These are phyloP conservation scores for Teleogryllus oceanicus DNA, from an alignment of 2,888 invertebrate genomes.

Conservation along the genomic window DNA sequence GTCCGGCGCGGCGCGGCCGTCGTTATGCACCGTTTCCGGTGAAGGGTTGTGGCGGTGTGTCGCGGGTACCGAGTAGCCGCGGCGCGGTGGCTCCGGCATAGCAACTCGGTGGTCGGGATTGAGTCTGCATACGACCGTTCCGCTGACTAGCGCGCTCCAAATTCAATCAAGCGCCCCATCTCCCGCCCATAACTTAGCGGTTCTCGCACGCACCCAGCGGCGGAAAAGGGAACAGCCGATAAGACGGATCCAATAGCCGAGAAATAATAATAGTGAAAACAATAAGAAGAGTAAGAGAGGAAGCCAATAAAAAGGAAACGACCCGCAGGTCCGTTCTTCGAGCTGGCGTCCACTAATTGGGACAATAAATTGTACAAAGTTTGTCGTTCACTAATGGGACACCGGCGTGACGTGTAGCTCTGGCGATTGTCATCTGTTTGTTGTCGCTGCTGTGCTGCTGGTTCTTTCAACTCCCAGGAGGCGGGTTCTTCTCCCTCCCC, in stretches of 20 bases:
- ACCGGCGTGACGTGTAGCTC: conserved; percentile 32
- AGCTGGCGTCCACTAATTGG: conserved; percentile 48
- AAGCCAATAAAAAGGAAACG: background rate
- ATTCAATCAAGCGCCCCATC: too few species aligned
- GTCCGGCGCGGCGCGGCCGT: background rate
- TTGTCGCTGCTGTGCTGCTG: background rate
- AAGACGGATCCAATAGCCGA: background rate
- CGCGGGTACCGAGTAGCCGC: too few species aligned
- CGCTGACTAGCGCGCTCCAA: too few species aligned
- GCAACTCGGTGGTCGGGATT: too few species aligned
- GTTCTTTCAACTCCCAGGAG: background rate
- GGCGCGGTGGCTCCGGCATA: too few species aligned
- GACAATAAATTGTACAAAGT: conserved; percentile 51
- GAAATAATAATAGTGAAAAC: background rate
- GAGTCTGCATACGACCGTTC: too few species aligned
- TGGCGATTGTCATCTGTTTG: conserved; percentile 33
- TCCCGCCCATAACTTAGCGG: too few species aligned
- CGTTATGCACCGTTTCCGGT: conserved; percentile 10
- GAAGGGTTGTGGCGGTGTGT: background rate
- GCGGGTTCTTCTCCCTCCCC: background rate
- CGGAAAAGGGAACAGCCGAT: too few species aligned
- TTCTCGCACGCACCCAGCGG: too few species aligned
- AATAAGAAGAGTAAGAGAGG: conserved; percentile 9
- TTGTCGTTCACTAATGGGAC: conserved; percentile 36
- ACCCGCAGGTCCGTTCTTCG: background rate